Evolutionary conservation across 35 echinoderm and acorn worm genomes (phyloP), one percentile per base, ranked within the genome.

Genomic region (Acanthaster planci): DNA sequence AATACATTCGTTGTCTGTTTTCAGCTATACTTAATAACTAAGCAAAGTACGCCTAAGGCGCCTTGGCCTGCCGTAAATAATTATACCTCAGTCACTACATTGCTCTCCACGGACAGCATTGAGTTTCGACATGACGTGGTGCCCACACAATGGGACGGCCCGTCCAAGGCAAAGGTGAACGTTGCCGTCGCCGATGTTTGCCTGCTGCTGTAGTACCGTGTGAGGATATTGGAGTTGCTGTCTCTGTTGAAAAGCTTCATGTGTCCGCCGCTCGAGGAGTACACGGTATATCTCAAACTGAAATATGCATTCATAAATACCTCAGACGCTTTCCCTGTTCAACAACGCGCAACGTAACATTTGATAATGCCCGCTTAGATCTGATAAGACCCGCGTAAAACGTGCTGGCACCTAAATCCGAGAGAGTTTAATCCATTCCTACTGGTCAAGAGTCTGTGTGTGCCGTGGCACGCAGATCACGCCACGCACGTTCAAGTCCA

Each of bases 191-290:
- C 22, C 10, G 23, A 72, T 34, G 29, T 72, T 1, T 19, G 14
- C 22, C 18, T 72, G 64, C 7, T 19, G 5, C 7, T 77, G 17
- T 77, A 77, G 37, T 39, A 36, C 19, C 12, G 42, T n/a, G 37
- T 79, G 8, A 79, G n/a, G 17, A 51, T 39, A 23, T 16, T 27
- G 42, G 30, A 39, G 1, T 31, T 1, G 14, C n/a, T 5, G 37
- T 79, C 77, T 23, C 77, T 79, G 39, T 79, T 9, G 15, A 19
- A 79, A 1, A 79, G 77, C 27, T 39, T 36, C 36, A 79, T 38
- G 37, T 42, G 19, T 38, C 77, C 77, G 7, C 77, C 77, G 39
- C 77, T 79, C 6, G 37, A 15, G 17, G 77, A 42, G 8, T 30
- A 37, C 37, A 39, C 7, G 64, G 22, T 12, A 72, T 29, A 72